Evolutionary conservation across 2,888 invertebrate genomes (phyloP).

Genomic region (Molanna angustata): DNA sequence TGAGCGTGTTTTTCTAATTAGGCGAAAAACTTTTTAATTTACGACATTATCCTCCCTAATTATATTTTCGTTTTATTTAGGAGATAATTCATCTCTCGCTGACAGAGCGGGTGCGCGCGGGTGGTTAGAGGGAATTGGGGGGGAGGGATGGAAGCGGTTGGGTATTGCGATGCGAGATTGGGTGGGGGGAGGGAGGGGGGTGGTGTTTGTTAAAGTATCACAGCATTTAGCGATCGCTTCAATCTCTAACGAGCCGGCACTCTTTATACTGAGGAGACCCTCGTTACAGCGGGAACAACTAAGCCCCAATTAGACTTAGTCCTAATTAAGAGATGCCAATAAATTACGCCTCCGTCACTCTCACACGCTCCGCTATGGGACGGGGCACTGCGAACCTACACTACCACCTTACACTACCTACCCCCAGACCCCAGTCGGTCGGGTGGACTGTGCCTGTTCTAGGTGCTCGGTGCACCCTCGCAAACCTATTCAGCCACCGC

Average conservation of each 20-base stretch:
- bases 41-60: constrained; percentile 27
- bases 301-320: constrained; percentile 62
- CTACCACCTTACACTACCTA: too few relatives aligned
- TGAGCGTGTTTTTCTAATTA: constrained; percentile 24
- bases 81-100: constrained; percentile 29
- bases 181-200: not conserved
- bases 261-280: constrained; percentile 35
- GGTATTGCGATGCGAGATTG: too few relatives aligned
- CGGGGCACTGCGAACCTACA: not conserved
- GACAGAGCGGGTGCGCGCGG: constrained; percentile 11
- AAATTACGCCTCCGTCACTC: constrained; percentile 59
- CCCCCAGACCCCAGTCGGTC: not conserved
- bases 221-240: constrained; percentile 30
- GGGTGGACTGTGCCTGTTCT: not conserved
- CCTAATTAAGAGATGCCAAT: constrained; percentile 62
- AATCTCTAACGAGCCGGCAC: constrained; percentile 31
- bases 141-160: not conserved
- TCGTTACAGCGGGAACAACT: constrained; percentile 50
- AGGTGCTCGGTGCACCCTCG: constrained; percentile 9
- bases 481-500: constrained; percentile 20
- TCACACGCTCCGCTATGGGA: constrained; percentile 24
- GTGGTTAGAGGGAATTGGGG: not conserved
- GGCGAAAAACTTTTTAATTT: constrained; percentile 26
- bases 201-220: constrained; percentile 23
- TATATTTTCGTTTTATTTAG: constrained; percentile 27